These are phyloP conservation scores for Xylota sylvarum DNA, from an alignment of 2,888 invertebrate species.

Conservation along the genomic window DNA sequence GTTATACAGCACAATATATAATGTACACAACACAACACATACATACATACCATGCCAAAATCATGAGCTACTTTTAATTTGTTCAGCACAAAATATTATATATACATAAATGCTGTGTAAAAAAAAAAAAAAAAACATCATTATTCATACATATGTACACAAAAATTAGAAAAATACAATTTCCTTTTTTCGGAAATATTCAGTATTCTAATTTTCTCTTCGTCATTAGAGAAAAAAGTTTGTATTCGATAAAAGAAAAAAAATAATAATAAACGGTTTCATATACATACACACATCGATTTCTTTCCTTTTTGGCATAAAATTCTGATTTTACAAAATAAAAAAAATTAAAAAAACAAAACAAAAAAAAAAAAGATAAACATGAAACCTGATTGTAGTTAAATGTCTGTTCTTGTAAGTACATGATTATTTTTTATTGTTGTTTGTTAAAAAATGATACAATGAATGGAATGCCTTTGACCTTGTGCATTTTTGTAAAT, in stretches of 20 bases:
- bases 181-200: constrained; percentile 56
- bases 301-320: constrained; percentile 8
- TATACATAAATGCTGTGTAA: constrained; percentile 35
- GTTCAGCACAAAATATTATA: constrained; percentile 17
- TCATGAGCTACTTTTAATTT: constrained; percentile 17
- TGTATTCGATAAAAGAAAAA: constrained; percentile 16
- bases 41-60: constrained; percentile 52
- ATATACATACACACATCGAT: constrained; percentile 15
- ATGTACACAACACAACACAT: constrained; percentile 2
- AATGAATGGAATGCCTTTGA: constrained; percentile 31
- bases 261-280: constrained; percentile 43
- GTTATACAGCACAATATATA: constrained; percentile 34
- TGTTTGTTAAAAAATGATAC: constrained; percentile 12
- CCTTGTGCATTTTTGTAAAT: constrained; percentile 57
- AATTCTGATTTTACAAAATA: neutral
- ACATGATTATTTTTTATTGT: constrained; percentile 11
- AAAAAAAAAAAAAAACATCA: constrained; percentile 24
- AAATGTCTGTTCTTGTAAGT: constrained; percentile 18
- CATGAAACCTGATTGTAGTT: constrained; percentile 15
- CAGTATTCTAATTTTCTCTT: constrained; percentile 42
- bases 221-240: constrained; percentile 19
- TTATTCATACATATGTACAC: constrained; percentile 42
- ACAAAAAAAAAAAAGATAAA: neutral
- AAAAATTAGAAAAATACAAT: constrained; percentile 14
- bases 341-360: neutral